phyloP scores from a whole-genome alignment of 2,797 vertebrate species.

The Gallinago nigripennis region DNA sequence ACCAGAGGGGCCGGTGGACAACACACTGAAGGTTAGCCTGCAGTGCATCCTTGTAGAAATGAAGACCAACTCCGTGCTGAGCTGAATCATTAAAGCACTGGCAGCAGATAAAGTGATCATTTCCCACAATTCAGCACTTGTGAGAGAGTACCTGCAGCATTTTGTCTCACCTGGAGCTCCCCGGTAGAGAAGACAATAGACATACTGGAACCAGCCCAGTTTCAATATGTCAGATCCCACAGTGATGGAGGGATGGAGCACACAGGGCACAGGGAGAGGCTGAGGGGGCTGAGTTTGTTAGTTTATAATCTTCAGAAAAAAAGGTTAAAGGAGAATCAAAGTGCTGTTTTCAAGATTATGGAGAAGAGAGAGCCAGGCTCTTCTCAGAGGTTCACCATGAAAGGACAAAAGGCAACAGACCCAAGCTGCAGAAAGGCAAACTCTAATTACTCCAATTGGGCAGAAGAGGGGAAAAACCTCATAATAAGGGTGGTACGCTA shows the following conservation, averaged over 20 bases:
- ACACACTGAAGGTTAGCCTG: accelerated
- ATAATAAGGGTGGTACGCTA: background rate
- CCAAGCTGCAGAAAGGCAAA: background rate
- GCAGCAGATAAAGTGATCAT: background rate
- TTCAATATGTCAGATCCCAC: too few species aligned
- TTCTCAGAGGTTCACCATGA: background rate
- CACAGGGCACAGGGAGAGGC: accelerated
- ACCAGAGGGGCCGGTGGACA: background rate
- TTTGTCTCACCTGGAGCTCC: background rate
- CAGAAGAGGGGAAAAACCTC: background rate
- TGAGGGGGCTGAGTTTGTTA: background rate
- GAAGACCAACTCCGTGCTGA: background rate
- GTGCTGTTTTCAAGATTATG: background rate
- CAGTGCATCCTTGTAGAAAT: background rate
- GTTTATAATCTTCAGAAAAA: background rate
- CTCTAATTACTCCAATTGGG: background rate
- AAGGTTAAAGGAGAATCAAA: background rate
- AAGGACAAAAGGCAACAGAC: background rate
- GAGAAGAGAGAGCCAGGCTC: background rate
- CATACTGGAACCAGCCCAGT: background rate
- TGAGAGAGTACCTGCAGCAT: background rate
- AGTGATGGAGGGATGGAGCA: background rate
- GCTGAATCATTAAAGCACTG: background rate
- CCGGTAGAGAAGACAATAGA: background rate
- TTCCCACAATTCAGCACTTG: background rate